These are phyloP conservation scores for Semicossyphus pulcher DNA, from an alignment of 2,113 vertebrate genomes.

Conservation along the genomic window DNA sequence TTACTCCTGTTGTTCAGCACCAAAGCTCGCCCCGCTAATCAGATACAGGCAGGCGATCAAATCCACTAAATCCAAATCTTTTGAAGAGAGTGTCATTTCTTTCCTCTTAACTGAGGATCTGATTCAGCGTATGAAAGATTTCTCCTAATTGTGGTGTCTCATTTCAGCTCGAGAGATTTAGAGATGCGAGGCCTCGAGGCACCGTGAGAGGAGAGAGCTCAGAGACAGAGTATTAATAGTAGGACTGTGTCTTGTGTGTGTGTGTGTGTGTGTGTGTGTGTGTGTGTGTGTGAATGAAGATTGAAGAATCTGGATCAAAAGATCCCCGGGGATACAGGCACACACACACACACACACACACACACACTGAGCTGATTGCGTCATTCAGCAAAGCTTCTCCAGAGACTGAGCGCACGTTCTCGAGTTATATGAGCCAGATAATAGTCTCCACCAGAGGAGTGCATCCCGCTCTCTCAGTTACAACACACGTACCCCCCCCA, in stretches of 20 bases:
- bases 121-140: slow-evolving; percentile 3
- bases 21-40: slow-evolving; percentile 2
- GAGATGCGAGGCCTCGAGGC: slow-evolving; percentile 29
- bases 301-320: slow-evolving; percentile 69
- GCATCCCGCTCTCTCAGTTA: not conserved
- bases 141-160: slow-evolving; percentile 40
- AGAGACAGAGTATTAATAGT: slow-evolving; percentile 58
- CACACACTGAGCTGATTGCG: not conserved
- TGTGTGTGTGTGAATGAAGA: slow-evolving; percentile 24
- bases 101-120: slow-evolving; percentile 15
- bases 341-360: slow-evolving; percentile 8
- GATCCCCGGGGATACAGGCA: slow-evolving; percentile 41
- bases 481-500: not conserved
- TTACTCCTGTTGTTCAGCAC: slow-evolving; percentile 3
- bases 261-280: slow-evolving; percentile 2
- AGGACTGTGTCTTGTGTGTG: not conserved
- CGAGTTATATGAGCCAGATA: slow-evolving; percentile 17
- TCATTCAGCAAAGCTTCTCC: slow-evolving; percentile 31
- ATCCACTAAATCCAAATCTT: slow-evolving; percentile 11
- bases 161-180: slow-evolving; percentile 23
- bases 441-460: not conserved
- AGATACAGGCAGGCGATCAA: slow-evolving; percentile 2
- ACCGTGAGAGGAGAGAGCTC: slow-evolving; percentile 29
- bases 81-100: slow-evolving; percentile 16
- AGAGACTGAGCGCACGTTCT: slow-evolving; percentile 1